Evolutionary conservation across 2,113 vertebrate species (phyloP).

Genomic region (Gallinago paraguaiae): DNA sequence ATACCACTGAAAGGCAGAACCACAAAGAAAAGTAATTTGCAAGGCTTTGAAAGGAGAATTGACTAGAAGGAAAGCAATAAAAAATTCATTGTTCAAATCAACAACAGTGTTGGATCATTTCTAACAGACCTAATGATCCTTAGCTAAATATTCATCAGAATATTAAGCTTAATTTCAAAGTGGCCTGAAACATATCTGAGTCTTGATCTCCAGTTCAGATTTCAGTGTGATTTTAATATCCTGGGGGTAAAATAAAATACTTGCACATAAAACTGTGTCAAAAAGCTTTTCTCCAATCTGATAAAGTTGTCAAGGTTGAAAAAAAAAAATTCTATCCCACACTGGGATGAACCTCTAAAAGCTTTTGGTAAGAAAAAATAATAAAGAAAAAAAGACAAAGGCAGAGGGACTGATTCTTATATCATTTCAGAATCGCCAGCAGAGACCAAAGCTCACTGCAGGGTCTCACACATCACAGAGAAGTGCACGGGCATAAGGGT

Average conservation of each 20-base stretch:
- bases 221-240: not conserved
- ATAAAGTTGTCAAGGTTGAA: not conserved
- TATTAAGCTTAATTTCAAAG: slow-evolving; percentile 16
- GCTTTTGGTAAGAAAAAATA: not conserved
- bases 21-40: not conserved
- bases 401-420: not conserved
- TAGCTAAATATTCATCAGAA: slow-evolving; percentile 10
- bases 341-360: not conserved
- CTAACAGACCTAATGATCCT: not conserved
- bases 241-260: not conserved
- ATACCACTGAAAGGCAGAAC: not conserved
- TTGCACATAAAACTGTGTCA: not conserved
- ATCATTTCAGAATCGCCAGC: not conserved
- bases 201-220: not conserved
- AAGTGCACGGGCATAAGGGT: fast-evolving
- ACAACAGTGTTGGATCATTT: not conserved
- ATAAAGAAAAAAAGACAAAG: not conserved
- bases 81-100: not conserved
- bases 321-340: not conserved
- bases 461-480: not conserved
- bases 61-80: not conserved
- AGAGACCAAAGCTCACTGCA: slow-evolving; percentile 1
- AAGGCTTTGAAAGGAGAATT: not conserved
- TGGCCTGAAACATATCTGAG: not conserved
- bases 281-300: not conserved